Base-by-base conservation (phyloP, 2,113 vertebrate genomes). In the Cyanocitta stelleri region DNA sequence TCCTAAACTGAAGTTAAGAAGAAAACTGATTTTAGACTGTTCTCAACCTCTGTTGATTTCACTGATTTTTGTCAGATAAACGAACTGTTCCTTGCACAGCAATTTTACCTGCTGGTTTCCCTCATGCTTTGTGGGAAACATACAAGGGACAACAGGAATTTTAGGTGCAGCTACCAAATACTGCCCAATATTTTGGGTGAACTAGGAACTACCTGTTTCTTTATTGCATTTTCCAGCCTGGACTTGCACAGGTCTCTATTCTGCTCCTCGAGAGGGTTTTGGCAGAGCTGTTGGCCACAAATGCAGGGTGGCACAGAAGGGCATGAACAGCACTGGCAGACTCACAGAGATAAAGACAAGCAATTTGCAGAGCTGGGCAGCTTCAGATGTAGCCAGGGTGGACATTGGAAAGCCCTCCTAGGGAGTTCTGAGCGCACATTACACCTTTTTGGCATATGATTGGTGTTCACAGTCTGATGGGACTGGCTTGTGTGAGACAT, bases 1-100 rank as follows among this genome's bases (percentile, higher is more conserved):
- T 82, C 41, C 30, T 85, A 68, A 80, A 27, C n/a, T 54, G 56
- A 90, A 80, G 49, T 54, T 75, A 51, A 88, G 63, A 80, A 73
- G 67, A 55, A 67, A 61, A 61, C 56, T 74, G 61, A 9, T 78
- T 74, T 64, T 89, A 69, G 27, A 41, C 18, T 44, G 33, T 92
- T 87, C 26, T 85, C 35, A 67, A 0, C 12, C 39, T 61, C 56
- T 76, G 61, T 71, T 75, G 52, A 44, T 80, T 71, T 87, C 20
- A 26, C 61, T 77, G 16, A 37, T 89, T 58, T 77, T 46, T 85
- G n/a, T 54, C 55, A 63, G 51, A 58, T 63, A 86, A 90, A 33
- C 19, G 10, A 92, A 44, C 59, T 46, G 27, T 9, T 88, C 27
- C 35, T 80, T 76, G 43, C 52, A 33, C 51, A 80, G 49, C 33